Evolutionary conservation across 1,140 invertebrate genomes (phyloP).

Genomic region (Diachasmimorpha longicaudata): DNA sequence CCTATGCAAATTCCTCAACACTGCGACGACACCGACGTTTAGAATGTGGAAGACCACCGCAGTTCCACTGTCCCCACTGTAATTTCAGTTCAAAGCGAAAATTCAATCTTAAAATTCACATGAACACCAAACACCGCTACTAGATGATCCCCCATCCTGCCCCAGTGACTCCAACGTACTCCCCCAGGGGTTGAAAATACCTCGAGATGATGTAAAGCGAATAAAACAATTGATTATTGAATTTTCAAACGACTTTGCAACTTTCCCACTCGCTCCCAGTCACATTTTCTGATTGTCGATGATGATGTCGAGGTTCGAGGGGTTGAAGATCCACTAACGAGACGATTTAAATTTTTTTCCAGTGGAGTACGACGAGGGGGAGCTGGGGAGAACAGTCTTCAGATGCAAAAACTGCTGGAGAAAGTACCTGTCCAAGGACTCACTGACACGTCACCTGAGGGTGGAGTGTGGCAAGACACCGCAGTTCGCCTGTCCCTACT

Average conservation of each 20-base stretch:
- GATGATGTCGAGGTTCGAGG: no score
- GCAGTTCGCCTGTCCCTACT: conserved; percentile 67
- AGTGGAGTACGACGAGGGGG: not conserved
- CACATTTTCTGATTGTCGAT: no score
- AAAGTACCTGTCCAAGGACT: conserved; percentile 44
- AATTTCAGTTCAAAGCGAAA: conserved; percentile 62
- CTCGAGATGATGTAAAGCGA: not conserved
- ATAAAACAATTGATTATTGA: not conserved
- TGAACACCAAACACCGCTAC: conserved; percentile 30
- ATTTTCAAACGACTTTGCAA: not conserved
- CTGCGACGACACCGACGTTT: conserved; percentile 67
- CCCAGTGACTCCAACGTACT: not conserved
- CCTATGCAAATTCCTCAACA: conserved; percentile 49
- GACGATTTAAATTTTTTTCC: not conserved
- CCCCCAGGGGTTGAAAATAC: no score
- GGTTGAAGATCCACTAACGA: conserved; percentile 26
- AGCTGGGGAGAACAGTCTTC: not conserved
- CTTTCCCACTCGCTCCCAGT: no score
- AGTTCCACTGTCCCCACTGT: conserved; percentile 72
- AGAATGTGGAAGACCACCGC: conserved; percentile 72
- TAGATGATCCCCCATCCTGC: not conserved
- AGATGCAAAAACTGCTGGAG: not conserved
- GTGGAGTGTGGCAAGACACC: conserved; percentile 70
- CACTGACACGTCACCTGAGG: conserved; percentile 68
- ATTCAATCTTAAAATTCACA: conserved; percentile 53